Percentiles rank a stretch among this genome's conserved stretches.
phyloP scores from a whole-genome alignment of 2,113 vertebrate genomes.

The Entomyzon cyanotis region DNA sequence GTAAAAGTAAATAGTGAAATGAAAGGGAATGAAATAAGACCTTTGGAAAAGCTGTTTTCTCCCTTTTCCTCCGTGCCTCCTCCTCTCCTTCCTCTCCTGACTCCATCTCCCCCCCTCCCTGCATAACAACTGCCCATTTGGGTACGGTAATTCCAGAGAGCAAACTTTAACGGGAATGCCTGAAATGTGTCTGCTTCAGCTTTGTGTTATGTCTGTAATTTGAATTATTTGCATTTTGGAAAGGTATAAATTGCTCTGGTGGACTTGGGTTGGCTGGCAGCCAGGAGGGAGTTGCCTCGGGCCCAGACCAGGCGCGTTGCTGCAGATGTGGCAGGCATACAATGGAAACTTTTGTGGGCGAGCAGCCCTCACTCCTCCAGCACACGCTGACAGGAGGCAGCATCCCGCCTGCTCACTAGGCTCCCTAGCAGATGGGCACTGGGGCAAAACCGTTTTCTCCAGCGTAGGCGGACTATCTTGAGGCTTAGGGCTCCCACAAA shows the following conservation, averaged over 20 bases:
- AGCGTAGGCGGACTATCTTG: constrained; percentile 28
- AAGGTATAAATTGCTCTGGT: constrained; percentile 76
- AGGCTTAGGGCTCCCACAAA: constrained; percentile 54
- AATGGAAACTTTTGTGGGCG: constrained; percentile 86
- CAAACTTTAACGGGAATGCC: constrained; percentile 74
- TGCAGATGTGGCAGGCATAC: constrained; percentile 86
- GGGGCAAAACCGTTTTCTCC: constrained; percentile 38
- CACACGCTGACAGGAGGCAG: constrained; percentile 61
- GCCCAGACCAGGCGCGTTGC: constrained; percentile 78
- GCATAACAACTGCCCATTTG: constrained; percentile 53
- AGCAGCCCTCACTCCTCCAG: constrained; percentile 74
- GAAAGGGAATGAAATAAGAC: constrained; percentile 24
- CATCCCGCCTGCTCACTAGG: constrained; percentile 70
- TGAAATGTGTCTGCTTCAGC: constrained; percentile 75
- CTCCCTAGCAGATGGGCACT: constrained; percentile 7
- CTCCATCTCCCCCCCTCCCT: neutral
- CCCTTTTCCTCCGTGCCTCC: neutral
- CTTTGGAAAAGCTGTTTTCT: constrained; percentile 48
- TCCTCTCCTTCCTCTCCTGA: constrained; percentile 31
- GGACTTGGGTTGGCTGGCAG: constrained; percentile 56
- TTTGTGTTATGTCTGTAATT: constrained; percentile 76
- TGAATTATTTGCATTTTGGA: constrained; percentile 78
- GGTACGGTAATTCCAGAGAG: constrained; percentile 61
- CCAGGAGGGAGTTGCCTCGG: constrained; percentile 74
- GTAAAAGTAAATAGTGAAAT: constrained; percentile 41